A percentile compares a stretch with the other conserved stretches of the same genome.
phyloP scores from a whole-genome alignment of 2,888 invertebrate species.

The Monochamus alternatus region DNA sequence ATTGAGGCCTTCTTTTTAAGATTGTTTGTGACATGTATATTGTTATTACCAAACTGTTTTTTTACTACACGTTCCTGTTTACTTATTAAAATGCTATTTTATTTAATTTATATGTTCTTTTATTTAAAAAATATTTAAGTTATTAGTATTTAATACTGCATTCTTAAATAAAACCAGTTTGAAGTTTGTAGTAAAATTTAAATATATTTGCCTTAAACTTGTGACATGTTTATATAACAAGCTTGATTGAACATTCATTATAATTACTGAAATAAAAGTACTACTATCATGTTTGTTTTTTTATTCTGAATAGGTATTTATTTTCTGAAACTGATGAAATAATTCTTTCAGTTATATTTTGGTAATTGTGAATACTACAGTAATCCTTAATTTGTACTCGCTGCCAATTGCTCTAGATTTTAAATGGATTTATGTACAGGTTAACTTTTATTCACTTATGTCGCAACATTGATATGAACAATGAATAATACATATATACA shows the following conservation, averaged over 20 bases:
- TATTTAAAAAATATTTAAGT: constrained; percentile 27
- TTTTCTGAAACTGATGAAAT: no score
- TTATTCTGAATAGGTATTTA: neutral
- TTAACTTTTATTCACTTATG: no score
- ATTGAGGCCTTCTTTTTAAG: constrained; percentile 35
- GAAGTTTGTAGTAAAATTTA: constrained; percentile 36
- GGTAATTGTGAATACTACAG: no score
- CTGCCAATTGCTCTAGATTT: no score
- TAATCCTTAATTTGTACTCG: no score
- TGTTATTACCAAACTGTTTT: constrained; percentile 39
- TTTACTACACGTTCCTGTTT: constrained; percentile 38
- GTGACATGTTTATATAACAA: constrained; percentile 39
- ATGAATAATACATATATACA: no score
- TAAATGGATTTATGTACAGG: no score
- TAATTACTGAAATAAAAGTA: constrained; percentile 38
- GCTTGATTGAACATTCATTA: constrained; percentile 42
- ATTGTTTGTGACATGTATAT: constrained; percentile 38
- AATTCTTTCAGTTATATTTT: no score
- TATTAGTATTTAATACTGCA: constrained; percentile 36
- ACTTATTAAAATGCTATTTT: constrained; percentile 29
- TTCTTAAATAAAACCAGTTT: constrained; percentile 32
- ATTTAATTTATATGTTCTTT: constrained; percentile 24
- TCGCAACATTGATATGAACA: no score
- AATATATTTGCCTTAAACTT: constrained; percentile 38
- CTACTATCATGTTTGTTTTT: constrained; percentile 9